Base-by-base conservation (phyloP, 2,888 invertebrate species). In the Argyresthia albistria region DNA sequence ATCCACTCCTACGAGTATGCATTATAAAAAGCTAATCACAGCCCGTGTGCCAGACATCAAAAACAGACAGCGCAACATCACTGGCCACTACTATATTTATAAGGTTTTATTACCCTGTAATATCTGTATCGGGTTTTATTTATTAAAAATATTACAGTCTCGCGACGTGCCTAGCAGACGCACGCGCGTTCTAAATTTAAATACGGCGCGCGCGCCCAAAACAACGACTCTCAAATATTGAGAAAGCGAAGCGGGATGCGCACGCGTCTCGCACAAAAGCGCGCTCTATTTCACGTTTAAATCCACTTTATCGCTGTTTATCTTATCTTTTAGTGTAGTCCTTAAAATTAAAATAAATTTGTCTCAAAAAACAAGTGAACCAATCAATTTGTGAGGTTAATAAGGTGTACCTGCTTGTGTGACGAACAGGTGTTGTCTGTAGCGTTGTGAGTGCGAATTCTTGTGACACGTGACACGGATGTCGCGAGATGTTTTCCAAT, bases 401-500 rank as follows among this genome's bases (percentile, higher is more conserved):
- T 25, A 25, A 25, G 3, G 25, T 25, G 6, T 25, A 25, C 25
- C 25, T 25, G 2, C 25, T 25, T 6, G 25, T 25, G 25, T 4
- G 25, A 25, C 25, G 25, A 25, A 25, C 25, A 25, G 25, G 25
- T 25, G 25, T 6, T 25, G 25, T 6, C 25, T 2, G 25, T 25
- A 25, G 25, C 25, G 2, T 49, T 11, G 36, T 39, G 49, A 12
- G 6, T 8, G n/a, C n/a, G 11, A 12, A 42, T 11, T 25, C 25
- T 6, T 25, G 25, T 25, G 25, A 25, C 25, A 35, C 4, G 36
- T 48, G 48, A 36, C 12, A 14, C 15, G 43, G 11, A 37, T 35
- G 15, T n/a, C 53, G 51, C 46, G 57, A 60, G 61, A 90, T 90
- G 90, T 90, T 90, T 63, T 80, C 88, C 51, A 88, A 88, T 59